A percentile compares a stretch with the other conserved stretches of the same genome.
These are phyloP conservation scores for Conomelus anceps DNA, from an alignment of 2,888 invertebrate species.

Conservation along the genomic window DNA sequence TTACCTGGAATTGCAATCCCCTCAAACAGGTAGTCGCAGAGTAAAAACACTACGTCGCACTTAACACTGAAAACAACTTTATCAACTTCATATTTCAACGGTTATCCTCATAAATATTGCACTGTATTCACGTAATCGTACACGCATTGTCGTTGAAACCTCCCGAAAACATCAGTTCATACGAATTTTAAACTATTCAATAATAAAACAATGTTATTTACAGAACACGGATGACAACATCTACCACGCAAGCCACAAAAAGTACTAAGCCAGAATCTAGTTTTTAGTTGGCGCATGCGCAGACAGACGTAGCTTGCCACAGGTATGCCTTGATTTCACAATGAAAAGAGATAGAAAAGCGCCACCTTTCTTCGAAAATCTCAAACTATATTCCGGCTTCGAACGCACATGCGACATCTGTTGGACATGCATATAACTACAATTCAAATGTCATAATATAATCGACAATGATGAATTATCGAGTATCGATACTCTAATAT, in stretches of 20 bases:
- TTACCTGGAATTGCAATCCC: conserved; percentile 24
- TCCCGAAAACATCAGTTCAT: conserved; percentile 6
- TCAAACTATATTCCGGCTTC: not conserved
- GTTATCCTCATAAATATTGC: conserved; percentile 9
- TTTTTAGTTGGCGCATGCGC: conserved; percentile 29
- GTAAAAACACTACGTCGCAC: conserved; percentile 34
- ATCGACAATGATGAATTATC: not conserved
- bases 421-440: not conserved
- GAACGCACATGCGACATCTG: not conserved
- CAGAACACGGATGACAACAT: conserved; percentile 12
- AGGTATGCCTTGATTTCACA: not conserved
- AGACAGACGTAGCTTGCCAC: not conserved
- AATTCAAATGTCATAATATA: not conserved
- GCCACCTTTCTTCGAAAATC: not conserved
- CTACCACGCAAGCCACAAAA: conserved; percentile 21
- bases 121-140: not conserved
- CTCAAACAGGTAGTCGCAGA: conserved; percentile 33
- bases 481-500: not conserved
- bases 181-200: conserved; percentile 13
- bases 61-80: conserved; percentile 29
- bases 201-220: conserved; percentile 15
- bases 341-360: not conserved
- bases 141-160: not conserved
- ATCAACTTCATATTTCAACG: conserved; percentile 29
- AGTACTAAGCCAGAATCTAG: conserved; percentile 24